These are phyloP conservation scores for Megaceryle torquata DNA, from an alignment of 2,113 vertebrate species.

Conservation along the genomic window DNA sequence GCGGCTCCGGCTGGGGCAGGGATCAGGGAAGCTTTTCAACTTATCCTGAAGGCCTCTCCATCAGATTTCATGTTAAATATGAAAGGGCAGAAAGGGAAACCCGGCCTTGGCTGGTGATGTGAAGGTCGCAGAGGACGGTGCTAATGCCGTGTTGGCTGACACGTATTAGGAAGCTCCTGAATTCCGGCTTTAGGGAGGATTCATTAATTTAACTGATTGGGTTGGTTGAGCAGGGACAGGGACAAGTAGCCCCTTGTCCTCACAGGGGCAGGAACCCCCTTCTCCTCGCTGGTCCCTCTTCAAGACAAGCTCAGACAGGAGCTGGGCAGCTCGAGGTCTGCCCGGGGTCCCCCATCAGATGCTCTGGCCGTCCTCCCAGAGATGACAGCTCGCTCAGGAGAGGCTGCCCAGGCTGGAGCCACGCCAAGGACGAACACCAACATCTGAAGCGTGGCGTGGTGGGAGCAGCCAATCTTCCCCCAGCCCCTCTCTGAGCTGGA, in stretches of 20 bases:
- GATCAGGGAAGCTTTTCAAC: neutral
- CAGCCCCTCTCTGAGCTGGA: neutral
- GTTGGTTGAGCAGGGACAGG: neutral
- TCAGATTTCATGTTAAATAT: neutral
- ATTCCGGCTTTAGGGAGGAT: neutral
- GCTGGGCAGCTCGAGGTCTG: rapidly evolving
- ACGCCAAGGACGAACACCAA: rapidly evolving
- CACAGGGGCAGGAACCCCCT: neutral
- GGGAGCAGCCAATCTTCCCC: neutral
- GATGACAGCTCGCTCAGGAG: neutral
- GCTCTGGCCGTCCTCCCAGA: neutral
- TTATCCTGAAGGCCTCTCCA: neutral
- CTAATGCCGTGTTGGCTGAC: neutral
- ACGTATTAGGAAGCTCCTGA: neutral
- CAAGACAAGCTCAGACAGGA: neutral
- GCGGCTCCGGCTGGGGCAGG: neutral
- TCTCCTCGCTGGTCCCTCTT: neutral
- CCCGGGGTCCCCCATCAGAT: neutral
- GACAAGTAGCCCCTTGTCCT: neutral
- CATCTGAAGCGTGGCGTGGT: rapidly evolving
- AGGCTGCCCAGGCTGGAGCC: neutral
- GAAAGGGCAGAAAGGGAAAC: neutral
- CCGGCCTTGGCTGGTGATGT: neutral
- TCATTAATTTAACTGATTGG: neutral
- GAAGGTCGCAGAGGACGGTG: neutral